Evolutionary conservation across 1,140 invertebrate species (phyloP).

Genomic region (Apis cerana): DNA sequence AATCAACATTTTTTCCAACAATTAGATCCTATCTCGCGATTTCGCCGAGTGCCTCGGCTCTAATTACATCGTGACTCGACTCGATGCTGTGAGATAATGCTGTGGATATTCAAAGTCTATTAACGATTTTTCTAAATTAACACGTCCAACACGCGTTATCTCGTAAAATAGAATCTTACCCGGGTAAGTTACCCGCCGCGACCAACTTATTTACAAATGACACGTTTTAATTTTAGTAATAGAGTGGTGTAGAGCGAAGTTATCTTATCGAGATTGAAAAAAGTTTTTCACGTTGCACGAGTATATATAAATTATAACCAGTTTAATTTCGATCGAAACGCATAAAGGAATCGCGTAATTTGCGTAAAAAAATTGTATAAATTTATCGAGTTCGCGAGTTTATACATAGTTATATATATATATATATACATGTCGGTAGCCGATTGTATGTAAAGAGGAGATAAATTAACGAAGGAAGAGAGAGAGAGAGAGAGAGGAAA

Average conservation of each 20-base stretch:
- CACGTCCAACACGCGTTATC: slow-evolving; percentile 2
- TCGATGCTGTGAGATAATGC: slow-evolving; percentile 38
- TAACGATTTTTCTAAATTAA: slow-evolving; percentile 50
- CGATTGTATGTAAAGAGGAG: too few species aligned
- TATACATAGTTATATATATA: too few species aligned
- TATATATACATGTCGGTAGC: too few species aligned
- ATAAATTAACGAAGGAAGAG: too few species aligned
- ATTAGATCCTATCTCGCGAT: slow-evolving; percentile 56
- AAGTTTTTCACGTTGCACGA: background rate
- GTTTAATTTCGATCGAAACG: background rate
- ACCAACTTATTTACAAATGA: background rate
- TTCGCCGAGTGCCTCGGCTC: slow-evolving; percentile 42
- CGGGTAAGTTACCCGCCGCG: background rate
- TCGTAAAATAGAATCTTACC: slow-evolving; percentile 20
- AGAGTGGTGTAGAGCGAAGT: background rate
- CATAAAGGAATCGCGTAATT: too few species aligned
- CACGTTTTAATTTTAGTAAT: background rate
- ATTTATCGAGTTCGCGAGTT: background rate
- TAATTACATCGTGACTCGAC: slow-evolving; percentile 50
- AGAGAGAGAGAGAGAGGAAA: too few species aligned
- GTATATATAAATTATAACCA: background rate
- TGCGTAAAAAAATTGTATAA: background rate
- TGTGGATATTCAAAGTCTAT: slow-evolving; percentile 34
- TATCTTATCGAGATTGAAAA: background rate
- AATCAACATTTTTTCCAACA: too few species aligned